Conservation (phyloP, 2,113 vertebrate species). For the Campylomormyrus tamandua region DNA sequence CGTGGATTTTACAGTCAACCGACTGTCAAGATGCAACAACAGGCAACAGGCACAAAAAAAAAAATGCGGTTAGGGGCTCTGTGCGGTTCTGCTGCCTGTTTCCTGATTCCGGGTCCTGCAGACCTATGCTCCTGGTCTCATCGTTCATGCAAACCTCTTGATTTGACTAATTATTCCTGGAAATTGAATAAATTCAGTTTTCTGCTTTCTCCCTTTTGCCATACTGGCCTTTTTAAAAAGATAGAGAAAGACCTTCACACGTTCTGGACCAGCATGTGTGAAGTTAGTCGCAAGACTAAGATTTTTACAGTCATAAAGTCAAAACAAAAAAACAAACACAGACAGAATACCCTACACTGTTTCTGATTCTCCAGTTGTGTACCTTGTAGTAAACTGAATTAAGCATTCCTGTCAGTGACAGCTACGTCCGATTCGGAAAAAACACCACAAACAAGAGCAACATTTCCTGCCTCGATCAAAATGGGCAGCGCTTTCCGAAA, state of each 20-base stretch:
- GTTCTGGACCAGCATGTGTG: neutral
- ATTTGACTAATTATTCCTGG: neutral
- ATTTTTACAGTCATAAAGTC: neutral
- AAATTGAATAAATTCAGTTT: neutral
- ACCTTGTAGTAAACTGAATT: neutral
- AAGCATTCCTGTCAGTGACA: neutral
- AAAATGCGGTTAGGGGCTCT: neutral
- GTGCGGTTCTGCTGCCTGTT: neutral
- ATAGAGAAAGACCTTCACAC: neutral
- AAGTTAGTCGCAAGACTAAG: neutral
- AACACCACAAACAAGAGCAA: neutral
- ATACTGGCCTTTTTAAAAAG: neutral
- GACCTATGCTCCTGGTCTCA: neutral
- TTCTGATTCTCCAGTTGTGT: neutral
- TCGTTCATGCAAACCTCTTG: neutral
- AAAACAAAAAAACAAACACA: neutral
- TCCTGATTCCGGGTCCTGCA: neutral
- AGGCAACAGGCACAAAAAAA: neutral
- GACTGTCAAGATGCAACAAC: neutral
- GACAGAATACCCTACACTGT: neutral
- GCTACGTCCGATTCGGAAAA: neutral
- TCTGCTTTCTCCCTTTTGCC: neutral
- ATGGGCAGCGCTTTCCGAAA: neutral
- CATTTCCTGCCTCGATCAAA: neutral
- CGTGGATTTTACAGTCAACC: neutral